Evolutionary conservation across 2,888 invertebrate genomes (phyloP), one percentile per base, ranked within the genome.

Genomic region (Eupithecia inturbata): DNA sequence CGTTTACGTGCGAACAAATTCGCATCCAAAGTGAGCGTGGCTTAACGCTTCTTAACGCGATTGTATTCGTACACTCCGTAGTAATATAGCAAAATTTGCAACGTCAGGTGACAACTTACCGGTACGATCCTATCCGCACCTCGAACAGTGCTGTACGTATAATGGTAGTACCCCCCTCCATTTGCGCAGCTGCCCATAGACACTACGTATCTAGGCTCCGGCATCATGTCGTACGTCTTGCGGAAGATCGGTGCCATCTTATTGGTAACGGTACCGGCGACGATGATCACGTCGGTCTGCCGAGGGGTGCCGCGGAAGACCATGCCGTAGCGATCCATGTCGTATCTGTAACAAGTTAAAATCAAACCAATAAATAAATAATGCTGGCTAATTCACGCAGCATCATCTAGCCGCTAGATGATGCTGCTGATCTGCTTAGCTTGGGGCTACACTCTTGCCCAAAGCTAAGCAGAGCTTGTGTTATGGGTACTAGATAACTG

Each of bases 181-280:
- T 99, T 99, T 14, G 99, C 99, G 93, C 99, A 99, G 87, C 99
- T 99, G 60, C 99, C 99, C 99, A 99, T 99, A 0, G 99, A 99
- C 85, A 99, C 98, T 16, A 99, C 99, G 98, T 98, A 99, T 82
- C 97, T 95, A 0, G 99, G 99, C 78, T 99, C 98, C 22, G 98
- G 97, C 99, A 99, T 99, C 95, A 98, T 97, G 95, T 99, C 99
- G 86, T 98, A 99, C 19, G 99, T 97, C 94, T 98, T 98, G 77
- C 99, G 96, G 31, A 99, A 93, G 31, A 99, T 97, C 6, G 99
- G 99, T 69, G 99, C 99, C 99, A 99, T 99, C 95, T 99, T 99
- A 93, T 99, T 99, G 68, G 99, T 99, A 70, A 99, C 95, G 0
- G 99, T 99, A 19, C 99, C 99, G 69, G 99, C 99, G 1, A 99